Evolutionary conservation across 2,113 vertebrate species (phyloP), one percentile per base, ranked within the genome.

Genomic region (Notothenia coriiceps): DNA sequence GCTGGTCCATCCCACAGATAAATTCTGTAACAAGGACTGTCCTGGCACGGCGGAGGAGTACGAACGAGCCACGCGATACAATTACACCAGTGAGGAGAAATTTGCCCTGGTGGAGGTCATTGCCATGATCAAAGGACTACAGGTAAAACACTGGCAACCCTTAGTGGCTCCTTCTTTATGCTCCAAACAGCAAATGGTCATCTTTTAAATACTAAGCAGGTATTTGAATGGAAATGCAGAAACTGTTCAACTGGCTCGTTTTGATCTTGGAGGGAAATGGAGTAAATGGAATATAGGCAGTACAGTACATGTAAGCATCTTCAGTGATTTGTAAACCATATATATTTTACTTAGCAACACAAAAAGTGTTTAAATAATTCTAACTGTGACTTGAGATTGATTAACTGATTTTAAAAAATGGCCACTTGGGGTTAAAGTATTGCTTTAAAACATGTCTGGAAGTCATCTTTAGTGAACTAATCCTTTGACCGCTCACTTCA

Each of bases 21-120:
- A 99, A 77, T 99, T 99, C 95, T 99, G 98, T 88, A 99, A 99
- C 87, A 99, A 99, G 86, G 98, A 99, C 87, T 99, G 98, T 74
- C 98, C 98, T 0, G 98, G 98, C 69, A 99, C 98, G 0, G 98
- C 98, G 0, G 98, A 99, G 84, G 98, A 99, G 74, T 99, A 99
- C 0, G 98, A 99, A 77, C 94, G 98, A 29, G 98, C 98, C 87
- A 99, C 98, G 0, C 96, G 98, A 7, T 99, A 99, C 92, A 99
- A 99, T 92, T 99, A 99, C 91, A 99, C 98, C 89, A 99, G 98
- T 2, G 98, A 99, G 86, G 98, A 99, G 94, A 99, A 99, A 74
- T 99, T 99, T 73, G 98, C 98, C 50, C 96, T 99, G 70, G 98
- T 99, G 73, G 98, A 99, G 93, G 98, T 99, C 88, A 99, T 99